A percentile compares a stretch with the other conserved stretches of the same genome.
These are phyloP conservation scores for Crioceris asparagi DNA, from an alignment of 2,888 invertebrate species.

Conservation along the genomic window DNA sequence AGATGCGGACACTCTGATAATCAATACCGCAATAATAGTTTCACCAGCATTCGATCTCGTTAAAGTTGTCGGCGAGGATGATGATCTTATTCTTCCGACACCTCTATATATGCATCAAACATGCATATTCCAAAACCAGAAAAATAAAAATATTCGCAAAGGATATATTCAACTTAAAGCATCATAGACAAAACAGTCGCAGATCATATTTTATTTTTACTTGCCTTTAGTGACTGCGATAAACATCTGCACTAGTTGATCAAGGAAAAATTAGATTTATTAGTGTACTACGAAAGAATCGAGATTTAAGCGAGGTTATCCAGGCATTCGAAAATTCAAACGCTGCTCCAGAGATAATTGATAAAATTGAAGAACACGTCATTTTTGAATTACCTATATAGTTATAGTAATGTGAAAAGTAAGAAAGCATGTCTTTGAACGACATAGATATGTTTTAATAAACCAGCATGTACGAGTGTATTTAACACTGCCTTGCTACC, in stretches of 20 bases:
- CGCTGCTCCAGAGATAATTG: conserved; percentile 14
- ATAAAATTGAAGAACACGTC: conserved; percentile 4
- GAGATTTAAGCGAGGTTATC: conserved; percentile 14
- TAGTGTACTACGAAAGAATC: conserved; percentile 12
- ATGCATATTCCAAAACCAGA: conserved; percentile 13
- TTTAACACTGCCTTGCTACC: neutral
- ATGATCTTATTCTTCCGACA: conserved; percentile 15
- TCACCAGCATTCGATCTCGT: conserved; percentile 12
- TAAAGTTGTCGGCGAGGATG: too few species aligned
- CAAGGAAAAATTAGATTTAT: conserved; percentile 20
- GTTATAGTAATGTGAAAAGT: conserved; percentile 5
- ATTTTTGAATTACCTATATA: conserved; percentile 3
- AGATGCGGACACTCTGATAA: too few species aligned
- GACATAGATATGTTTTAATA: neutral
- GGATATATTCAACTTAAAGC: conserved; percentile 18
- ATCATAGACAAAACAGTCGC: too few species aligned
- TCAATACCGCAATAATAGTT: conserved; percentile 14
- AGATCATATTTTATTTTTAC: conserved; percentile 21
- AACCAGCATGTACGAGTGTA: neutral
- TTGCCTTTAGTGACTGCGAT: conserved; percentile 21
- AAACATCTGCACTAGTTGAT: conserved; percentile 22
- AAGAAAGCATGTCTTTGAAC: conserved; percentile 1
- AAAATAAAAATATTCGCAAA: conserved; percentile 15
- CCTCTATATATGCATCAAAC: conserved; percentile 7
- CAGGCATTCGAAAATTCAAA: conserved; percentile 13